phyloP scores from a whole-genome alignment of 1,140 invertebrate genomes.

The Eupeodes corollae region DNA sequence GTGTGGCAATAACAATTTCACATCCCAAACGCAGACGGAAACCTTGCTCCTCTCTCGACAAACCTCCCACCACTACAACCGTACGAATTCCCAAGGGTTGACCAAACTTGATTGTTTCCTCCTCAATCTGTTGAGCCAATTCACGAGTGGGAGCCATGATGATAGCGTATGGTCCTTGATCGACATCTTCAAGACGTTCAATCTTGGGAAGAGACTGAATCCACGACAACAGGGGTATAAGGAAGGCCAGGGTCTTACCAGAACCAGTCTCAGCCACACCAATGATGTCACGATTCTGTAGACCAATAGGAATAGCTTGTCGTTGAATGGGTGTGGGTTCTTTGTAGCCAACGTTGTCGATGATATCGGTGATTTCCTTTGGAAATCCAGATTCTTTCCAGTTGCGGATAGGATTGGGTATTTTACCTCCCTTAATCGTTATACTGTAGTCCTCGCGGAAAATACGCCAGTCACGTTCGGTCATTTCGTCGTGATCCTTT shows the following conservation, averaged over 20 bases:
- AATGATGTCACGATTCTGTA: constrained; percentile 98
- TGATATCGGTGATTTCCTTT: constrained; percentile 86
- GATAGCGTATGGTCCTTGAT: constrained; percentile 98
- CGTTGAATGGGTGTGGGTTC: constrained; percentile 98
- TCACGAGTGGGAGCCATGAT: constrained; percentile 98
- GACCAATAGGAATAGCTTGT: constrained; percentile 97
- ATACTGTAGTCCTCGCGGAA: constrained; percentile 99
- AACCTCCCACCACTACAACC: constrained; percentile 95
- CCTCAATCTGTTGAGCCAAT: constrained; percentile 98
- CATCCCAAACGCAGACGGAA: constrained; percentile 93
- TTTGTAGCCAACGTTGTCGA: constrained; percentile 91
- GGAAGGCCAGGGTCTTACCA: constrained; percentile 96
- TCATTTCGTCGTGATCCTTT: constrained; percentile 91
- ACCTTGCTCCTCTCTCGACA: constrained; percentile 96
- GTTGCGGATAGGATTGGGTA: constrained; percentile 88
- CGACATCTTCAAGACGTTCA: constrained; percentile 79
- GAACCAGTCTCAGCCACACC: constrained; percentile 98
- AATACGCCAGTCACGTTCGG: constrained; percentile 98
- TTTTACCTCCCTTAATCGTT: constrained; percentile 92
- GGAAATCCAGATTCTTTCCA: constrained; percentile 95
- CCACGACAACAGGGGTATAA: constrained; percentile 96
- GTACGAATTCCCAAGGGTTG: constrained; percentile 88
- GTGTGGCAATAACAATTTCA: constrained; percentile 99
- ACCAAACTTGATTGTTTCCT: constrained; percentile 97
- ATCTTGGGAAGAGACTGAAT: constrained; percentile 96